Percentiles rank a stretch among this genome's conserved stretches.
Evolutionary conservation across 2,888 invertebrate genomes (phyloP).

Genomic region (Abrostola triplasia): DNA sequence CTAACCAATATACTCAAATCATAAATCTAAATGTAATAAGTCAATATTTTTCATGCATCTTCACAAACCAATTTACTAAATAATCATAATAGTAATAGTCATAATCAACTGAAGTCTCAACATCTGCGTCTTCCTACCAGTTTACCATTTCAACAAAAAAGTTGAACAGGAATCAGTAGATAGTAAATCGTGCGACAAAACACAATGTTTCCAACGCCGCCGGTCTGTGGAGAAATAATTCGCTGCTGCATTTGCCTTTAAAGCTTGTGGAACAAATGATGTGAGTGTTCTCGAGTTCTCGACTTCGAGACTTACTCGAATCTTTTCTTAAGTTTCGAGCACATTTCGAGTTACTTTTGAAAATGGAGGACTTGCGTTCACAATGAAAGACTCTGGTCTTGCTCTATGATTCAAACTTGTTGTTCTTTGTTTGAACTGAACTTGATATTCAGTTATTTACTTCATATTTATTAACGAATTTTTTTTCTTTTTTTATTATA

Average conservation of each 20-base stretch:
- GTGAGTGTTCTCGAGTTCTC: slow-evolving; percentile 40
- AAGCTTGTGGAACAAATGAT: slow-evolving; percentile 55
- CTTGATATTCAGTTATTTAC: slow-evolving; percentile 7
- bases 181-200: slow-evolving; percentile 36
- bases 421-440: slow-evolving; percentile 19
- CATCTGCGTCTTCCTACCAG: neutral
- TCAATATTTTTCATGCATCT: neutral
- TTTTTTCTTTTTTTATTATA: neutral
- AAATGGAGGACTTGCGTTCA: slow-evolving; percentile 28
- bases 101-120: neutral
- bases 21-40: no score
- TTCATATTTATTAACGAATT: neutral
- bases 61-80: neutral
- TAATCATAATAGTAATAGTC: neutral
- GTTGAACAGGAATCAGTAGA: slow-evolving; percentile 13
- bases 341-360: slow-evolving; percentile 44
- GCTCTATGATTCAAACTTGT: slow-evolving; percentile 22
- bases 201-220: slow-evolving; percentile 14
- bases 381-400: slow-evolving; percentile 24
- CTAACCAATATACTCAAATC: no score
- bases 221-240: slow-evolving; percentile 42
- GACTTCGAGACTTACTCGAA: slow-evolving; percentile 41
- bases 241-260: slow-evolving; percentile 52
- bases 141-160: slow-evolving; percentile 9
- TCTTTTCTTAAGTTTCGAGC: slow-evolving; percentile 42